Evolutionary conservation across 2,888 invertebrate genomes (phyloP).

Genomic region (Zygothrica quintamaculata): DNA sequence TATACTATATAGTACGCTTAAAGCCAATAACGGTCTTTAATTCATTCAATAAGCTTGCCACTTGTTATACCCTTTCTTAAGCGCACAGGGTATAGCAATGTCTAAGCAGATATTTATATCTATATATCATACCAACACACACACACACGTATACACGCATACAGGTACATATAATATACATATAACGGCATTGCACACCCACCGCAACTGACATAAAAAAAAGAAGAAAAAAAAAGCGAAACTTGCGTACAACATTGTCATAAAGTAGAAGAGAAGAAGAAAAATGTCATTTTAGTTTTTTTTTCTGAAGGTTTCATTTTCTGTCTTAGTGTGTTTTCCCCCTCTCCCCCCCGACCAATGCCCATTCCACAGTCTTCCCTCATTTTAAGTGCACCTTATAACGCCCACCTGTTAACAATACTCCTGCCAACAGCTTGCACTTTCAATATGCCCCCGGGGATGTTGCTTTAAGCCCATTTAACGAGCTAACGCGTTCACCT

Average conservation of each 20-base stretch:
- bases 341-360: not conserved
- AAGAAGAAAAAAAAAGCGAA: constrained; percentile 21
- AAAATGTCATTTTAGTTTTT: constrained; percentile 53
- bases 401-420: constrained; percentile 51
- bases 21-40: too few species aligned
- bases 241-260: constrained; percentile 29
- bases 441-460: constrained; percentile 41
- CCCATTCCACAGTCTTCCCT: not conserved
- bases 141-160: not conserved
- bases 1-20: too few species aligned
- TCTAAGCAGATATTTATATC: not conserved
- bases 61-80: too few species aligned
- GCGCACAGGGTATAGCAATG: too few species aligned
- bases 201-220: constrained; percentile 47
- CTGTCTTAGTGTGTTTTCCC: constrained; percentile 14
- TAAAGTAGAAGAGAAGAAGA: too few species aligned
- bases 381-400: too few species aligned
- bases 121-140: constrained; percentile 2
- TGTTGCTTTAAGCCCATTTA: constrained; percentile 29
- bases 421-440: constrained; percentile 48
- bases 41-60: too few species aligned
- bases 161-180: constrained; percentile 9
- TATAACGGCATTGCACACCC: constrained; percentile 57
- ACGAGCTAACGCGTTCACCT: constrained; percentile 41
- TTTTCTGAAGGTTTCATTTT: constrained; percentile 36